Evolutionary conservation across 2,797 vertebrate genomes (phyloP), one percentile per base, ranked within the genome.

Genomic region (Siniperca undulata): DNA sequence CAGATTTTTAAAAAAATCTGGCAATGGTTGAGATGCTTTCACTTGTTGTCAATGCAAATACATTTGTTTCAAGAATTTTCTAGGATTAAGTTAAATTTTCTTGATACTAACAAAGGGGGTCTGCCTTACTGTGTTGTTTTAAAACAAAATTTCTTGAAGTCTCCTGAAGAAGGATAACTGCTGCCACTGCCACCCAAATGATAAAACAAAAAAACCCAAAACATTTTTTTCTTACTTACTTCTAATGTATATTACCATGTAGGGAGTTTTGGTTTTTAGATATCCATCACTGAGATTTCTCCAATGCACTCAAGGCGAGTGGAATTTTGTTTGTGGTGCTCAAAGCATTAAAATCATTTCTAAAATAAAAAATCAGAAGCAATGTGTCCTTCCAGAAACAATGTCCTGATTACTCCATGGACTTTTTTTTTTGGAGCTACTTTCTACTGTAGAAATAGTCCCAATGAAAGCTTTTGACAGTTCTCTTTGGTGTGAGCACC

Each of bases 251-350:
- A n/a, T 27, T 30, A 7, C 14, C 13, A 46, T 55, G 59, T 36
- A 59, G 50, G 19, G 2, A 38, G 30, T 38, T 70, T 76, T 2
- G 40, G 7, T 59, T 58, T 50, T 52, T 62, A 69, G 3, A 64
- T 19, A 42, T 77, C 46, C 50, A 55, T 55, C n/a, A 52, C 22
- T 24, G 13, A 66, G 11, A 67, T 60, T 27, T 66, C 34, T 69
- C 4, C 24, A 66, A 27, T 58, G 34, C 8, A 56, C 7, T 27
- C 20, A 6, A 72, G 19, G 13, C 7, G 42, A n/a, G 24, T 30
- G 19, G 9, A 7, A 42, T 42, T 53, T 67, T 22, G 3, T 30
- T 64, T 62, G 34, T 52, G 4, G 16, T 62, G 59, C 19, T 64
- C 2, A 50, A 48, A 72, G 11, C 38, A 48, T 48, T 19, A 24